A percentile compares a stretch with the other conserved stretches of the same genome.
These are phyloP conservation scores for Limanda limanda DNA, from an alignment of 2,113 vertebrate species.

Conservation along the genomic window DNA sequence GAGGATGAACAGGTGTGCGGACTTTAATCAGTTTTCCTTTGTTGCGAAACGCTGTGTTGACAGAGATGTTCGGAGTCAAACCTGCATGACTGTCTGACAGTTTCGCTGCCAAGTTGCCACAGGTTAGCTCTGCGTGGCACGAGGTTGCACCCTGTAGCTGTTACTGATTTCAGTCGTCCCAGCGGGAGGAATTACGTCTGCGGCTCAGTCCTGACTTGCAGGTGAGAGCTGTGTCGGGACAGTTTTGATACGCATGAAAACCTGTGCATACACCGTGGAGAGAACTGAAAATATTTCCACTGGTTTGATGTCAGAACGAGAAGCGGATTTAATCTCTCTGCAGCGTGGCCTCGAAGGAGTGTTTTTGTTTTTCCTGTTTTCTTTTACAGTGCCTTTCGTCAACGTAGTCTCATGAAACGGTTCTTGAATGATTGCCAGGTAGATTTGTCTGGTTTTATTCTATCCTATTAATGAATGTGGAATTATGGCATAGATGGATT, in stretches of 20 bases:
- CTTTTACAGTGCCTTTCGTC: too few relatives aligned
- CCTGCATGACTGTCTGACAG: constrained; percentile 31
- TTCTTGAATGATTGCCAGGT: too few relatives aligned
- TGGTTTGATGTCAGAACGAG: constrained; percentile 48
- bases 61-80: constrained; percentile 41
- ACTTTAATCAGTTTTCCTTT: constrained; percentile 69
- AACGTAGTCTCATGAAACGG: too few relatives aligned
- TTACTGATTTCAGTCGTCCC: constrained; percentile 41
- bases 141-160: constrained; percentile 49
- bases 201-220: constrained; percentile 50
- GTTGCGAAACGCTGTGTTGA: constrained; percentile 60
- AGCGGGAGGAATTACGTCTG: constrained; percentile 14
- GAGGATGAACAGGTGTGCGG: constrained; percentile 68
- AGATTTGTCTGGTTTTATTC: too few relatives aligned
- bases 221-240: constrained; percentile 1
- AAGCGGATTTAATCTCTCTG: constrained; percentile 42
- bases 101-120: constrained; percentile 56
- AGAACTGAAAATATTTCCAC: constrained; percentile 53
- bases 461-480: not conserved
- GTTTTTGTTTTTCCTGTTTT: constrained; percentile 11
- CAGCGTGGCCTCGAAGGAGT: constrained; percentile 13
- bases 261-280: constrained; percentile 42
- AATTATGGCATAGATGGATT: constrained; percentile 4
- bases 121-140: constrained; percentile 47
- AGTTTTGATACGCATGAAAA: constrained; percentile 66